Evolutionary conservation across 2,888 invertebrate species (phyloP).

Genomic region (Galeopsomyia nigrocyanea): DNA sequence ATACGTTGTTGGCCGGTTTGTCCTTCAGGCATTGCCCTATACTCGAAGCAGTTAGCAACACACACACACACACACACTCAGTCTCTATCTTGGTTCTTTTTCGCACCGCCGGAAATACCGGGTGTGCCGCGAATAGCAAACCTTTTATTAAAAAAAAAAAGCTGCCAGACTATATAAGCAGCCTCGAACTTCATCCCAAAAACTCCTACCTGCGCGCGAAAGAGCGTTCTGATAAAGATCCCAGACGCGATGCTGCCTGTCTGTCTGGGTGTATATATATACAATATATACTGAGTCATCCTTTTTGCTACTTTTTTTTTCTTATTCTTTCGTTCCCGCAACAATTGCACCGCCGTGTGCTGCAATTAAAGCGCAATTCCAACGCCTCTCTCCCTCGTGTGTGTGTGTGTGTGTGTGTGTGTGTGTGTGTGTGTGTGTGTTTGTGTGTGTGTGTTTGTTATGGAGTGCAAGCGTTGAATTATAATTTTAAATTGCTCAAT

Average conservation of each 20-base stretch:
- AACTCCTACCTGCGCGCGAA: constrained; percentile 19
- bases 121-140: constrained; percentile 56
- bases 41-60: constrained; percentile 55
- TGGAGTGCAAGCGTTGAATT: constrained; percentile 6
- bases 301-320: constrained; percentile 12
- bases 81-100: constrained; percentile 32
- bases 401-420: no score
- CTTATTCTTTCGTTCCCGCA: constrained; percentile 21
- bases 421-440: no score
- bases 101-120: constrained; percentile 60
- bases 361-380: constrained; percentile 32
- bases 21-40: constrained; percentile 59
- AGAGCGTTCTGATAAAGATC: constrained; percentile 28
- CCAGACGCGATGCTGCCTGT: background rate
- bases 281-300: constrained; percentile 29
- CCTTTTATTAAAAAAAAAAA: constrained; percentile 44
- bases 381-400: no score
- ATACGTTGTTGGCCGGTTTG: constrained; percentile 56
- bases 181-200: constrained; percentile 1
- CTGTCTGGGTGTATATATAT: no score
- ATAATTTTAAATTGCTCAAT: constrained; percentile 29
- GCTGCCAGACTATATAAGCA: background rate
- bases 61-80: constrained; percentile 30
- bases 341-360: background rate
- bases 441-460: background rate